Evolutionary conservation across 2,113 vertebrate genomes (phyloP).

Genomic region (Dryoscopus gambensis): DNA sequence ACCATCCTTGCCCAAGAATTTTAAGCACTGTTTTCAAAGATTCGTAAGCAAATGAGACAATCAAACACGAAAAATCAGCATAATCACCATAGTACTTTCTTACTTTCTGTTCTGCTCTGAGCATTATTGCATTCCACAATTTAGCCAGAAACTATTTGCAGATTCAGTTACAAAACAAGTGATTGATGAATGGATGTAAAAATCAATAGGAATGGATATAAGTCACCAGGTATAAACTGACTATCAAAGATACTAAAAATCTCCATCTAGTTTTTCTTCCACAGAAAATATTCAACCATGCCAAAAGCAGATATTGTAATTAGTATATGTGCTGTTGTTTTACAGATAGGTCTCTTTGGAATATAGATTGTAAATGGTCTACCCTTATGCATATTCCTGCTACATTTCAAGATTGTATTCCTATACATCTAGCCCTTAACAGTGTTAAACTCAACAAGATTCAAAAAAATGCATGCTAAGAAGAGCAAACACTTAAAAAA

Average conservation of each 20-base stretch:
- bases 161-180: neutral
- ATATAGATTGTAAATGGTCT: neutral
- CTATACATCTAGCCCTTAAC: neutral
- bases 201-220: neutral
- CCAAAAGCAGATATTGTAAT: neutral
- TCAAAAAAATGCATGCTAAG: neutral
- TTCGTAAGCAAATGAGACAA: neutral
- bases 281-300: neutral
- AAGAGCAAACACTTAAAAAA: neutral
- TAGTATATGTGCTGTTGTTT: neutral
- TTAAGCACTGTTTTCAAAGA: neutral
- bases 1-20: constrained; percentile 11
- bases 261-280: neutral
- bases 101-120: neutral
- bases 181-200: neutral
- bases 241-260: neutral
- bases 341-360: neutral
- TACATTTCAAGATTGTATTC: neutral
- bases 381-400: neutral
- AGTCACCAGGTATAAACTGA: neutral
- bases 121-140: neutral
- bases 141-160: neutral
- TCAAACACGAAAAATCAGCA: neutral
- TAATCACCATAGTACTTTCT: neutral
- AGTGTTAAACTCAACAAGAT: neutral